These are phyloP conservation scores for Malurus melanocephalus DNA, from an alignment of 2,113 vertebrate genomes.

Conservation along the genomic window DNA sequence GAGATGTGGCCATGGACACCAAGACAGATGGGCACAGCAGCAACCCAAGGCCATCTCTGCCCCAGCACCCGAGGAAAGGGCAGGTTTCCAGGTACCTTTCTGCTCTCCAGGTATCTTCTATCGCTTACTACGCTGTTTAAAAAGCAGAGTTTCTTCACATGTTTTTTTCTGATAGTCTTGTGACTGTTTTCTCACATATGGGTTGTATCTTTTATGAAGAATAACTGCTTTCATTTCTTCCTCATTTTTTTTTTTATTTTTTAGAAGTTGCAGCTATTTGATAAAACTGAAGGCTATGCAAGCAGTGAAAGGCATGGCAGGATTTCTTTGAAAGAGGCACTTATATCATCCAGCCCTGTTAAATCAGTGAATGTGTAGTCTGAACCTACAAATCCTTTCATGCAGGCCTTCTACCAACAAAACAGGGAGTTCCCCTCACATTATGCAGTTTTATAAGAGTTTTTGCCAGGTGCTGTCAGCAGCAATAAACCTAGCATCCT, in stretches of 20 bases:
- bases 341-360: not conserved
- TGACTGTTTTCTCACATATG: not conserved
- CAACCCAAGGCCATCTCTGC: not conserved
- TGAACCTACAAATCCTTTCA: not conserved
- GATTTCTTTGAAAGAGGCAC: not conserved
- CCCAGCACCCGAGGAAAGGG: not conserved
- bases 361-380: not conserved
- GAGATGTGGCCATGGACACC: not conserved
- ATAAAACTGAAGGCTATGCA: not conserved
- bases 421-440: not conserved
- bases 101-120: not conserved
- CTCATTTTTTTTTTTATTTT: not conserved
- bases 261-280: not conserved
- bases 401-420: not conserved
- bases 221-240: not conserved
- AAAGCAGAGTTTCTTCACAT: not conserved
- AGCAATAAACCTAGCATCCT: not conserved
- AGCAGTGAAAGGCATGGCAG: not conserved
- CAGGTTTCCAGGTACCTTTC: not conserved
- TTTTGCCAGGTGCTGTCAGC: conserved; percentile 31
- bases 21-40: not conserved
- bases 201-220: not conserved
- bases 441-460: not conserved
- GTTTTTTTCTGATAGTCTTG: not conserved
- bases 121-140: not conserved